Percentiles rank a stretch among this genome's conserved stretches.
phyloP scores from a whole-genome alignment of 2,797 vertebrate species.

The Neosilurus hyrtlii region DNA sequence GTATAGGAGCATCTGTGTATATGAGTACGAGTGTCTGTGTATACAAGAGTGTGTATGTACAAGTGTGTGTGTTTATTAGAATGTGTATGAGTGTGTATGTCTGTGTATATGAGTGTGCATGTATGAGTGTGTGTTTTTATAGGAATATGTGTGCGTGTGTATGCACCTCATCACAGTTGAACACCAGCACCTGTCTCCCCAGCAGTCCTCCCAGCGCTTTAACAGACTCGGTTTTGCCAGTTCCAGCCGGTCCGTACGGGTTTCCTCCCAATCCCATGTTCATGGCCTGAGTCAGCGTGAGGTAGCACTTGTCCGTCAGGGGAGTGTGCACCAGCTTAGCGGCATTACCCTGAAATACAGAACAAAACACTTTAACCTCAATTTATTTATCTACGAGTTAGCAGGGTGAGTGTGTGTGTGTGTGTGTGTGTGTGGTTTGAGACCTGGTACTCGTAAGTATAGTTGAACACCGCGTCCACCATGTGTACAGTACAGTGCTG shows the following conservation, averaged over 20 bases:
- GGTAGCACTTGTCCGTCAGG: slow-evolving; percentile 95
- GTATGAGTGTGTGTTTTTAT: slow-evolving; percentile 16
- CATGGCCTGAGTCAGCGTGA: slow-evolving; percentile 96
- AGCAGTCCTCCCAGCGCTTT: slow-evolving; percentile 93
- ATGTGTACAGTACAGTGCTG: slow-evolving; percentile 83
- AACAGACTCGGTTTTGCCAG: slow-evolving; percentile 96
- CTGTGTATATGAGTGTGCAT: slow-evolving; percentile 9
- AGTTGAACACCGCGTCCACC: slow-evolving; percentile 92
- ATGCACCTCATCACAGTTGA: slow-evolving; percentile 97
- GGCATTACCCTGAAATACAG: slow-evolving; percentile 81
- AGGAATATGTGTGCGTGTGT: slow-evolving; percentile 7
- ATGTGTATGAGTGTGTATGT: no score
- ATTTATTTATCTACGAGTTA: background rate
- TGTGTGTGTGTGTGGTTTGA: background rate
- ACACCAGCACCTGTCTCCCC: slow-evolving; percentile 95
- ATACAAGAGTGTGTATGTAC: slow-evolving; percentile 63
- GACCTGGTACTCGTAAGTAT: slow-evolving; percentile 94
- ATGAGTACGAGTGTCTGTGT: slow-evolving; percentile 15
- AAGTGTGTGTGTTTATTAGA: no score
- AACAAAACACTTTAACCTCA: background rate
- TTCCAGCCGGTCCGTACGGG: slow-evolving; percentile 96
- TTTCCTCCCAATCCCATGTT: slow-evolving; percentile 97
- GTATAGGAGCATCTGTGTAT: background rate
- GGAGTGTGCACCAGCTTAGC: slow-evolving; percentile 95
- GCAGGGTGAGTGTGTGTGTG: background rate